Conservation (phyloP, 2,797 vertebrate genomes). For the Onychomys torridus region DNA sequence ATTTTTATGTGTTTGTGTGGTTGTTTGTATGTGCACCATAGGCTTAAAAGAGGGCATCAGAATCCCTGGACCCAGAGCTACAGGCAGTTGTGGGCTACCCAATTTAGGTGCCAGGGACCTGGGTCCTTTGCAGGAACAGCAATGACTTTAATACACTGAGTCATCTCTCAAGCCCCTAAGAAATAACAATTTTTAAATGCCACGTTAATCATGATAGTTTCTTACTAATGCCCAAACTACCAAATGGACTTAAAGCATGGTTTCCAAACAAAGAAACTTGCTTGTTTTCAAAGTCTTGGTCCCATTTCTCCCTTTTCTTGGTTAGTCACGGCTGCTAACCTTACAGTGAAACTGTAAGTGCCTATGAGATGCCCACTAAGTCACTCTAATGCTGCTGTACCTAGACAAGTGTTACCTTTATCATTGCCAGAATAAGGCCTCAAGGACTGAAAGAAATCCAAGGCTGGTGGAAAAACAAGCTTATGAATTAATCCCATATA, state of each 20-base stretch:
- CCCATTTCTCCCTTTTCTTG: not conserved
- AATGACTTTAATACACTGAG: not conserved
- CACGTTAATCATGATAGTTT: not conserved
- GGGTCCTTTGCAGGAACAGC: not conserved
- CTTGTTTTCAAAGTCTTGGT: conserved; percentile 37
- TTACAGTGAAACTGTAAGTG: not conserved
- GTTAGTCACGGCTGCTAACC: conserved; percentile 22
- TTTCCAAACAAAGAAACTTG: not conserved
- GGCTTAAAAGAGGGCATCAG: not conserved
- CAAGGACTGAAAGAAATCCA: conserved; percentile 42
- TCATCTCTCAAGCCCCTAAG: not conserved
- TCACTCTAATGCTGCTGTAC: too few species aligned
- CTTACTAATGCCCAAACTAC: not conserved
- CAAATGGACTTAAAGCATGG: not conserved
- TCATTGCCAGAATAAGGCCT: conserved; percentile 49
- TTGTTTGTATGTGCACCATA: not conserved
- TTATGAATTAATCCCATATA: conserved; percentile 46
- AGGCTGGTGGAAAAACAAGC: not conserved
- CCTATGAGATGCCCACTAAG: not conserved
- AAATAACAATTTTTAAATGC: conserved; percentile 46
- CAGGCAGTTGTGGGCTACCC: not conserved
- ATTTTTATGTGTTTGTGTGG: not conserved
- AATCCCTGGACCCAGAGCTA: not conserved
- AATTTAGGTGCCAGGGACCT: not conserved
- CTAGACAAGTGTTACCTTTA: conserved; percentile 33